Conservation (phyloP, 2,113 vertebrate species). For the Corvus cornix region DNA sequence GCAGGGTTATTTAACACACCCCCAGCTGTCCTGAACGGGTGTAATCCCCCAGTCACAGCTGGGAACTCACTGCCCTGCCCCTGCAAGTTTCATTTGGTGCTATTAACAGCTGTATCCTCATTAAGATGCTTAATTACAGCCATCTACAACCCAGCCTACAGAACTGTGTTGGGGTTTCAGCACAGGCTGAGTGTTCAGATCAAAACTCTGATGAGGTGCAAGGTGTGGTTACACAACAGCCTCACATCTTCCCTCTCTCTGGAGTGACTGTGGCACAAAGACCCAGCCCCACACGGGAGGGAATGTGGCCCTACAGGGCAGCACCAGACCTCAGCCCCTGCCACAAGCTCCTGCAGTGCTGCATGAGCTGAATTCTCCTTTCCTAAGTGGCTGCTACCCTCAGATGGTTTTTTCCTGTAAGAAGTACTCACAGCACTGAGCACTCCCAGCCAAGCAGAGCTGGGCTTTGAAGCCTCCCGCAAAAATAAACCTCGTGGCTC, state of each 20-base stretch:
- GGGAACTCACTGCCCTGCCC: not conserved
- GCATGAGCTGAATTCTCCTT: not conserved
- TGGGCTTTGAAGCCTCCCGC: not conserved
- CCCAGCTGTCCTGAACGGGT: not conserved
- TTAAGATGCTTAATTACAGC: not conserved
- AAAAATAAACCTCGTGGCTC: not conserved
- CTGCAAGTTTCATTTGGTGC: not conserved
- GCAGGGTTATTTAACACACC: not conserved
- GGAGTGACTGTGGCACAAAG: not conserved
- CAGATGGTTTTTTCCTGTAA: not conserved
- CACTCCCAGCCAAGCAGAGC: not conserved
- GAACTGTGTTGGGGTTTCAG: not conserved
- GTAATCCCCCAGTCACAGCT: not conserved
- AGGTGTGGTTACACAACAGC: not conserved
- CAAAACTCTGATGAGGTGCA: fast-evolving
- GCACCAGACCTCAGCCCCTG: not conserved
- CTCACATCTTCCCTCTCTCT: fast-evolving
- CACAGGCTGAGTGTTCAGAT: not conserved
- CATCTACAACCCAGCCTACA: not conserved
- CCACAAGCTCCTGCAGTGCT: not conserved
- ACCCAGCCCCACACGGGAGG: not conserved
- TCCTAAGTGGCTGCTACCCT: not conserved
- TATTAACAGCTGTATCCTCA: not conserved
- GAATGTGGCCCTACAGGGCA: not conserved
- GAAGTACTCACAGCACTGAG: not conserved